A percentile compares a stretch with the other conserved stretches of the same genome.
These are phyloP conservation scores for Choristoneura rosaceana DNA, from an alignment of 2,888 invertebrate genomes.

Conservation along the genomic window DNA sequence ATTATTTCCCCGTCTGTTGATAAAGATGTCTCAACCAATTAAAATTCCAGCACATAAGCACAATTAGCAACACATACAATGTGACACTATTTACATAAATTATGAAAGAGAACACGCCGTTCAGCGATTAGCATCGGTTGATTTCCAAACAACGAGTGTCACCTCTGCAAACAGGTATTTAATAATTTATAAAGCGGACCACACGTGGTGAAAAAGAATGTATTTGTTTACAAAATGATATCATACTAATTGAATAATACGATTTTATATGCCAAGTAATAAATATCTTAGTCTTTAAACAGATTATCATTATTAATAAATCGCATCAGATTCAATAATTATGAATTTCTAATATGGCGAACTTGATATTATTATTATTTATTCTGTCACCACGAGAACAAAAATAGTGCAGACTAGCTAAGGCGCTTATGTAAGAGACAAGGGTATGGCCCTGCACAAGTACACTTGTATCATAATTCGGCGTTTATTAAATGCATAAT, in stretches of 20 bases:
- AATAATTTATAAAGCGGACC: slow-evolving; percentile 7
- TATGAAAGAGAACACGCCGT: not conserved
- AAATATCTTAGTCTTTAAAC: too few species aligned
- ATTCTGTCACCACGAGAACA: not conserved
- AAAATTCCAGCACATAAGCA: slow-evolving; percentile 20
- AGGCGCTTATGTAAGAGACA: not conserved
- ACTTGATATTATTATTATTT: not conserved
- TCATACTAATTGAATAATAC: not conserved
- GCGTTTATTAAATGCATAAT: slow-evolving; percentile 36
- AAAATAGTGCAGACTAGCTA: not conserved
- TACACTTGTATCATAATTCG: slow-evolving; percentile 20
- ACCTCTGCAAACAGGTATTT: slow-evolving; percentile 24
- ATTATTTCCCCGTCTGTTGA: not conserved
- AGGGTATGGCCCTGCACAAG: not conserved
- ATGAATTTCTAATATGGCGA: not conserved
- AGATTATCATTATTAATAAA: too few species aligned
- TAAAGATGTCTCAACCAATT: slow-evolving; percentile 9
- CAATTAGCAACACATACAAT: slow-evolving; percentile 14
- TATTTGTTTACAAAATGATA: slow-evolving; percentile 16
- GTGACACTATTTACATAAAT: slow-evolving; percentile 8
- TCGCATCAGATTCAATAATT: too few species aligned
- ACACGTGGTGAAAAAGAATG: slow-evolving; percentile 1
- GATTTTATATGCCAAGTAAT: not conserved
- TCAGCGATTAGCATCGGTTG: slow-evolving; percentile 4
- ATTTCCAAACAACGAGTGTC: slow-evolving; percentile 10